Evolutionary conservation across 1,140 invertebrate species (phyloP), one percentile per base, ranked within the genome.

Genomic region (Venturia canescens): DNA sequence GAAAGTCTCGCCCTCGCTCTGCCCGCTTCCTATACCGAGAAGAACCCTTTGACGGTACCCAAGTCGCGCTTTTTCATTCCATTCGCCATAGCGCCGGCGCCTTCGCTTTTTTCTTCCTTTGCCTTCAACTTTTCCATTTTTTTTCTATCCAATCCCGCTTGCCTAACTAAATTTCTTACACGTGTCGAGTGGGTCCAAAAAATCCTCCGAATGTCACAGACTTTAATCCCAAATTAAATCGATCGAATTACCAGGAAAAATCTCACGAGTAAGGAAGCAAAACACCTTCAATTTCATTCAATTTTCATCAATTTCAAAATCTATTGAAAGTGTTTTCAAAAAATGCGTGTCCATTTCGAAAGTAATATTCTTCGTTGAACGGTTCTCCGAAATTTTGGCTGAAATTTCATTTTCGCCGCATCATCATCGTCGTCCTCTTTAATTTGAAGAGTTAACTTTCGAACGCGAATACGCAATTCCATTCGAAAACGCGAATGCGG

Each of bases 41-140:
- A 88, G 75, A 76, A 81, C 50, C 82, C 87, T 88, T 88, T 88
- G 87, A 82, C 85, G 87, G 87, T 87, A 80, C 71, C 16, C 16
- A 23, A 1, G 48, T 26, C 38, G 34, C 34, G 66, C 66, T 69
- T 69, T 74, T 48, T 74, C 44, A 15, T 48, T 74, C 23, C 38
- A 79, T 79, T 79, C 72, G 82, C 29, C 82, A 82, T 87, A 88
- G 85, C 87, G 87, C 87, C 86, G 86, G 87, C 87, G 87, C 87
- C 87, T 88, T 82, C 80, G 84, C 85, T 88, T 87, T 87, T 88
- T 86, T 83, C 4, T 26, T 66, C 67, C 60, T 76, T n/a, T 60
- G 50, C 5, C 18, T 60, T 53, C 21, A n/a, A 15, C 60, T 72
- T 78, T 78, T 67, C 48, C 31, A 23, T 31, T 57, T 48, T 66